Evolutionary conservation across 2,113 vertebrate species (phyloP), one percentile per base, ranked within the genome.

Genomic region (Seriola aureovittata): DNA sequence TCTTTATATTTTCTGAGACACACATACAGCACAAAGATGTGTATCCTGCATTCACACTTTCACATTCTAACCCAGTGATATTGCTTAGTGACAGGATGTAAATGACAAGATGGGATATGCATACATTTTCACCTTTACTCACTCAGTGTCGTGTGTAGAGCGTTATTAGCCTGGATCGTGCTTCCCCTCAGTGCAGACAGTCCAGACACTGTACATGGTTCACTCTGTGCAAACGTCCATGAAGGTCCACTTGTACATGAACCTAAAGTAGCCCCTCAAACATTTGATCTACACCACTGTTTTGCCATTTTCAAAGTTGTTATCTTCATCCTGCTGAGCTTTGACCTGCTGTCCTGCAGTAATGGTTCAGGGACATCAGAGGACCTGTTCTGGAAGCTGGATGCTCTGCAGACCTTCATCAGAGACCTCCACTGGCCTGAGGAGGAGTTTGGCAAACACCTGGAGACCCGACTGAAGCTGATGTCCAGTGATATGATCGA

Each of bases 401-500:
- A 99, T 50, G 98, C 98, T 80, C 95, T 99, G 42, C 98, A 99
- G 95, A 99, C 97, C 16, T 99, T 99, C 93, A 99, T 99, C 86
- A 95, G 95, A 87, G 98, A 99, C 87, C 96, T 99, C 55, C 98
- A 99, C 91, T 99, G 98, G 98, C 98, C 98, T 0, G 98, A 99
- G 82, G 98, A 99, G 93, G 98, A 99, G 94, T 99, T 99, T 90
- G 97, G 97, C 23, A 99, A 99, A 78, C 98, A 99, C 92, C 93
- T 99, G 70, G 98, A 99, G 89, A 98, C 96, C 62, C 96, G 98
- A 55, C 96, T 99, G 48, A 99, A 99, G 92, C 95, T 99, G 42
- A 99, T 99, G 98, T 98, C 98, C 8, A 99, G 98, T 74, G 98
- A 99, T 92, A 99, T 99, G 98, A 99, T 99, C 0, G 98, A 99